phyloP scores from a whole-genome alignment of 2,888 invertebrate genomes.

The Idaea straminata region DNA sequence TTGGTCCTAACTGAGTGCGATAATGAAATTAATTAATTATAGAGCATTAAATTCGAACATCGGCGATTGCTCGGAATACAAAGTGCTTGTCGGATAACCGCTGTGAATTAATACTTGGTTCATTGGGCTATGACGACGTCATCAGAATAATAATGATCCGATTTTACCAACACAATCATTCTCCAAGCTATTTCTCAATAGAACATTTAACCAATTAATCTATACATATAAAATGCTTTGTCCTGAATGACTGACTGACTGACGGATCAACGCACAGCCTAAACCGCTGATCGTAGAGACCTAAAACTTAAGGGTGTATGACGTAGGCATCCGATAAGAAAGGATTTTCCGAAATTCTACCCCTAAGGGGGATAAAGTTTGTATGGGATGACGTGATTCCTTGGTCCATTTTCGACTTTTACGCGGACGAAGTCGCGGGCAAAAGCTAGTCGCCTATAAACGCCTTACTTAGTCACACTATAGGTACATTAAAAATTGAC shows the following conservation, averaged over 20 bases:
- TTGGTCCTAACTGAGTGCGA: slow-evolving; percentile 49
- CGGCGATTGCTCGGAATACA: slow-evolving; percentile 39
- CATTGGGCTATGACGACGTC: slow-evolving; percentile 33
- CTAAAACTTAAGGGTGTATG: no score
- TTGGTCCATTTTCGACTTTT: no score
- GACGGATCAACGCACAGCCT: no score
- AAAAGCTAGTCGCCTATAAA: slow-evolving; percentile 18
- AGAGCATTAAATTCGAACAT: slow-evolving; percentile 38
- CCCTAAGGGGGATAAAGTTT: no score
- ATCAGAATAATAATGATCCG: slow-evolving; percentile 28
- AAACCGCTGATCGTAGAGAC: no score
- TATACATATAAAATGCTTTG: neutral
- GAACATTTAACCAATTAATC: slow-evolving; percentile 19
- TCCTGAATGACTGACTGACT: no score
- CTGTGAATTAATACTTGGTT: slow-evolving; percentile 28
- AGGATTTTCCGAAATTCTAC: no score
- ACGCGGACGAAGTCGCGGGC: no score
- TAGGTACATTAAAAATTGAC: slow-evolving; percentile 19
- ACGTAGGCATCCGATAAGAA: no score
- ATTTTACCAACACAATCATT: slow-evolving; percentile 23
- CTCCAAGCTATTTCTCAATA: slow-evolving; percentile 15
- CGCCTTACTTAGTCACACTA: slow-evolving; percentile 15
- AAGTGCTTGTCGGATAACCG: slow-evolving; percentile 28
- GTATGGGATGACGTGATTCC: no score
- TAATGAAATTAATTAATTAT: slow-evolving; percentile 53